Evolutionary conservation across 2,113 vertebrate species (phyloP).

Genomic region (Ammospiza nelsoni): DNA sequence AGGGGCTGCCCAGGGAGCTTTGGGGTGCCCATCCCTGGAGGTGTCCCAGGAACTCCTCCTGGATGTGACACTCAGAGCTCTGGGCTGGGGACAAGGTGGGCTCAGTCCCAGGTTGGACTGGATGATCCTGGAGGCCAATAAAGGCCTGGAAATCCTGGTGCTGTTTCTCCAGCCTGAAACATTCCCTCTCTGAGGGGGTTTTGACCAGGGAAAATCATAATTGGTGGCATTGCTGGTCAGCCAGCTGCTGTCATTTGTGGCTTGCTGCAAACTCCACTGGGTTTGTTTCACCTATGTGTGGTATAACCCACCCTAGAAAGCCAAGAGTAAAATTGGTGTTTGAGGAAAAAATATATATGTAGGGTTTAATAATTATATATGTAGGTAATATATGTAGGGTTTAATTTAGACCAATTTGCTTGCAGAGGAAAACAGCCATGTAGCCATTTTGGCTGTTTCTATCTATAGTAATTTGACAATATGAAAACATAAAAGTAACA

Average conservation of each 20-base stretch:
- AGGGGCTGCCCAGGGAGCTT: background rate
- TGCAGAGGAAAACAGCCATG: background rate
- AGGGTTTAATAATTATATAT: background rate
- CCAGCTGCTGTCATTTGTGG: background rate
- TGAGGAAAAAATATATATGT: background rate
- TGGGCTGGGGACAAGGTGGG: background rate
- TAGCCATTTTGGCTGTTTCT: background rate
- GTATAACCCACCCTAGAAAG: background rate
- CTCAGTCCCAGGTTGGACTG: background rate
- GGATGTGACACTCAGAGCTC: accelerated
- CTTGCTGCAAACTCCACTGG: background rate
- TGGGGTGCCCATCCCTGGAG: background rate
- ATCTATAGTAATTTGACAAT: background rate
- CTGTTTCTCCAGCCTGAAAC: background rate
- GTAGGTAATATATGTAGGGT: background rate
- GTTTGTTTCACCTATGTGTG: accelerated
- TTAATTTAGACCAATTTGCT: background rate
- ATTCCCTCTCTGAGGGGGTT: background rate
- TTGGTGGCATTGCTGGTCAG: background rate
- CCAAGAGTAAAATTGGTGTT: background rate
- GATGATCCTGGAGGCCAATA: background rate
- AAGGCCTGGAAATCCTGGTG: background rate
- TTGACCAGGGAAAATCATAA: background rate
- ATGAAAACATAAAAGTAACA: background rate
- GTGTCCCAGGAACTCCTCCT: accelerated